These are phyloP conservation scores for Xestoiulus laeticollis DNA, from an alignment of 2,888 invertebrate species.

Conservation along the genomic window DNA sequence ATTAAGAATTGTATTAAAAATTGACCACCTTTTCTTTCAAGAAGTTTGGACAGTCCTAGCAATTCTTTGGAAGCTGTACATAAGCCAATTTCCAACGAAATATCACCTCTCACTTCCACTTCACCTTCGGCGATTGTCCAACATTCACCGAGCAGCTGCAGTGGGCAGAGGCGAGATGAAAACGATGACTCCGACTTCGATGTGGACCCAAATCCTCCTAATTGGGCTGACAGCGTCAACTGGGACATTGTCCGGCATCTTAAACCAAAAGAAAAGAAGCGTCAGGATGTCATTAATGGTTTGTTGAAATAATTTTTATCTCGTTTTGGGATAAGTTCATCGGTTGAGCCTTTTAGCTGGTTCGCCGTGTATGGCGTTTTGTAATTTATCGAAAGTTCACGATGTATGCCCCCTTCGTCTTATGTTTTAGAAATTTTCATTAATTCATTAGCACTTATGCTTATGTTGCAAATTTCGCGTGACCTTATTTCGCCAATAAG, in stretches of 20 bases:
- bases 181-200: constrained; percentile 69
- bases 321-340: too few relatives aligned
- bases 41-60: constrained; percentile 77
- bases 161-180: constrained; percentile 58
- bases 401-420: too few relatives aligned
- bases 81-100: constrained; percentile 58
- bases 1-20: neutral
- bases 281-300: constrained; percentile 94
- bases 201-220: constrained; percentile 76
- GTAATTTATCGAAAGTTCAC: too few relatives aligned
- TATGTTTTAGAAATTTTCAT: too few relatives aligned
- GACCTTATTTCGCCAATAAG: too few relatives aligned
- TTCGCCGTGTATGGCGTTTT: too few relatives aligned
- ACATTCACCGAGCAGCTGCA: constrained; percentile 56
- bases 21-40: constrained; percentile 57
- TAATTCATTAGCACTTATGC: too few relatives aligned
- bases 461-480: too few relatives aligned
- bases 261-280: constrained; percentile 83
- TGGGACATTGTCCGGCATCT: constrained; percentile 78
- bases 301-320: constrained; percentile 57
- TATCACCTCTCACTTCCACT: constrained; percentile 55
- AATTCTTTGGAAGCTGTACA: constrained; percentile 76
- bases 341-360: too few relatives aligned
- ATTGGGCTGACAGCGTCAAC: constrained; percentile 80
- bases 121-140: constrained; percentile 54